Evolutionary conservation across 2,113 vertebrate genomes (phyloP), one percentile per base, ranked within the genome.

Genomic region (Nesospiza acunhae): DNA sequence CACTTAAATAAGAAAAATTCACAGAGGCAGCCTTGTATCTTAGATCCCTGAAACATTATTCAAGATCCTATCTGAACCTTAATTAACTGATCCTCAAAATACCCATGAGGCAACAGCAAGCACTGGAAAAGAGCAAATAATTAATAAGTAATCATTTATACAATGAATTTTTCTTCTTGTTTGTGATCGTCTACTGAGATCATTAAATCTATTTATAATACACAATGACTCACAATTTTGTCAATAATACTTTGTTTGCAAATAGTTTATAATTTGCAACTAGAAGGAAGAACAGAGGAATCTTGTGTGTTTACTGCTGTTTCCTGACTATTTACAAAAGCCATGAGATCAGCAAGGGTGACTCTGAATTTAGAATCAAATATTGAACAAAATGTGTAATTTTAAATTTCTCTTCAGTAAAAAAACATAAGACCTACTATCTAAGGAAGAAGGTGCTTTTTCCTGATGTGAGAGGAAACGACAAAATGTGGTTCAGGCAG

Each of bases 121-220:
- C 42, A 62, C 60, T 76, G 44, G 41, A 81, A 84, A 19, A 18
- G 33, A 92, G 53, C 26, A 93, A 93, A 88, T 84, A 90, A 93
- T 93, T 95, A 93, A 94, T 60, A 84, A 90, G 58, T 91, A 93
- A 93, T 84, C 33, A 77, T 66, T 87, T 89, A 66, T 77, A 73
- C 69, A 82, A 76, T 53, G 6, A 72, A 69, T 91, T 93, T 95
- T 96, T 96, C 78, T 73, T 94, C 85, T 93, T 93, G 53, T 84
- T 94, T 92, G 33, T 75, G 72, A 91, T 47, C 76, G 26, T 93
- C 82, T 92, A 37, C 76, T 84, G 78, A 86, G 68, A 96, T 89
- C 90, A 90, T 91, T 91, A 93, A 91, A 90, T 85, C 60, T 80
- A 89, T 94, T 97, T 84, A 83, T 92, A 94, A 94, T 49, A 69